Evolutionary conservation across 1,140 invertebrate genomes (phyloP).

Genomic region (Euwallacea similis): DNA sequence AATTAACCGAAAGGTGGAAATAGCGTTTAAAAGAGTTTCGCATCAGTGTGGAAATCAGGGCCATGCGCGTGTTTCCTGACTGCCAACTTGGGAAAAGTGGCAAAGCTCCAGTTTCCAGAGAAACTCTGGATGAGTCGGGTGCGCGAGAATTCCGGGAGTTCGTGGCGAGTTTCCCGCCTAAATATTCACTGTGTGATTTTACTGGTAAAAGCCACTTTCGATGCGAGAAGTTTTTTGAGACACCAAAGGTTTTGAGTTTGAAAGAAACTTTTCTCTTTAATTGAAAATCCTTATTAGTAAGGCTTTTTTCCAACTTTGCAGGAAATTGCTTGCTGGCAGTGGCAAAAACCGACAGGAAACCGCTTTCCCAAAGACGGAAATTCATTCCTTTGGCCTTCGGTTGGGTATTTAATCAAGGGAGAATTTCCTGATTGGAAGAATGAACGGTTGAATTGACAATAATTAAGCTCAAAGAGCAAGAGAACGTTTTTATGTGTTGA

Average conservation of each 20-base stretch:
- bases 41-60: background rate
- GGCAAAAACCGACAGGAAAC: constrained; percentile 8
- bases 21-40: background rate
- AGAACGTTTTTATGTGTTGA: too few species aligned
- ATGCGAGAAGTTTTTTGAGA: too few species aligned
- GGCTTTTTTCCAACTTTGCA: background rate
- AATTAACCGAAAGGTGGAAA: constrained; percentile 11
- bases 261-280: background rate
- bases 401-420: constrained; percentile 7
- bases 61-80: background rate
- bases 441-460: background rate
- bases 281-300: background rate
- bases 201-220: too few species aligned
- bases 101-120: constrained; percentile 4
- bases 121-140: background rate
- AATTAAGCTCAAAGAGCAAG: too few species aligned
- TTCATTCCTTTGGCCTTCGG: constrained; percentile 6
- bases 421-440: constrained; percentile 4
- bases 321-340: constrained; percentile 7
- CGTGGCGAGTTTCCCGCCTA: constrained; percentile 13
- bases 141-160: background rate
- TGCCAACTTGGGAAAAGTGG: constrained; percentile 6
- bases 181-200: background rate
- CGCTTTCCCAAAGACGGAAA: constrained; percentile 12
- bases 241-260: too few species aligned